Conservation (phyloP, 2,113 vertebrate species). For the Mobula hypostoma region DNA sequence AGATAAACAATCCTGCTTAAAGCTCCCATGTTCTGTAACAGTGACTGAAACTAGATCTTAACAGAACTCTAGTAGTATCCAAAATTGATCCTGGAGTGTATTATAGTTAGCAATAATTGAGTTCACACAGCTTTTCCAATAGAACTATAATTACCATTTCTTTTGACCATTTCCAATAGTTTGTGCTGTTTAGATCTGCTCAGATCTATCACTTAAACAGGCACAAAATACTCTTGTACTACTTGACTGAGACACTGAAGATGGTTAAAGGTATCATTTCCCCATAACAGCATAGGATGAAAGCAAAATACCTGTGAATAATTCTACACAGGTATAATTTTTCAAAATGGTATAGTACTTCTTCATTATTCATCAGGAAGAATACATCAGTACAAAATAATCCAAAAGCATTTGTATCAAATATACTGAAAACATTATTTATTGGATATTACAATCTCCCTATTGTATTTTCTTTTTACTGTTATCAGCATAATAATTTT, state of each 20-base stretch:
- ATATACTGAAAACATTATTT: background rate
- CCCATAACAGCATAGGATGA: background rate
- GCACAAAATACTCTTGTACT: background rate
- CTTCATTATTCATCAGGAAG: background rate
- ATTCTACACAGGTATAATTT: background rate
- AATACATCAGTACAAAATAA: background rate
- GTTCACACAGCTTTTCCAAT: background rate
- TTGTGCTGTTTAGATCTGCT: background rate
- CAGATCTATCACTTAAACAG: background rate
- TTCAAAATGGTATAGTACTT: background rate
- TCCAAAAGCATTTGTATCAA: background rate
- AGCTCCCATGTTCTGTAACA: too few species aligned
- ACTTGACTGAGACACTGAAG: background rate
- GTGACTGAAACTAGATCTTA: too few species aligned
- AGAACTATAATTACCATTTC: background rate
- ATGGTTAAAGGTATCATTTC: background rate
- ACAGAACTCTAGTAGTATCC: too few species aligned
- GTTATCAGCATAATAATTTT: background rate
- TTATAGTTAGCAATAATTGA: background rate
- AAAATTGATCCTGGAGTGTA: too few species aligned
- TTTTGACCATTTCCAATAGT: background rate
- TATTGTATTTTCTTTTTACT: background rate
- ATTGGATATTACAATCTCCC: background rate
- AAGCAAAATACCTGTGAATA: background rate
- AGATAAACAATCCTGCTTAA: too few species aligned